Conservation (phyloP, 2,888 invertebrate genomes). For the Mamestra brassicae region DNA sequence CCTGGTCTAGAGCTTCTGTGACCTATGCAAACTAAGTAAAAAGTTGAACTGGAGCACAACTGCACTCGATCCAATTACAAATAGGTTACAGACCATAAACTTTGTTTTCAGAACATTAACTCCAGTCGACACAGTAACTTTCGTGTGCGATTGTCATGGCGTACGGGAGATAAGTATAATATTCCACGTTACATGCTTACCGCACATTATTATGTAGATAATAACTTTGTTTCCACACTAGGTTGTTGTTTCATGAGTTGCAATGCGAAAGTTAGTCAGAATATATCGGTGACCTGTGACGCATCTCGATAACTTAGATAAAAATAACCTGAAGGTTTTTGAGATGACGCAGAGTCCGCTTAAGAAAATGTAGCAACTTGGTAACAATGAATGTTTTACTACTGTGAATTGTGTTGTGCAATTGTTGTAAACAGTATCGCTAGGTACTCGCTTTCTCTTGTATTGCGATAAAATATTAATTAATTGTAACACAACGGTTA, state of each 20-base stretch:
- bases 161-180: conserved; percentile 47
- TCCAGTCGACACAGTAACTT: conserved; percentile 51
- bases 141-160: conserved; percentile 48
- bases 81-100: conserved; percentile 57
- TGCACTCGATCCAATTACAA: conserved; percentile 31
- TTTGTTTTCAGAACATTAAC: conserved; percentile 60
- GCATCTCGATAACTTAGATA: conserved; percentile 54
- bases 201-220: conserved; percentile 17
- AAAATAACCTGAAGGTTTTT: conserved; percentile 44
- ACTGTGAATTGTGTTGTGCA: conserved; percentile 1
- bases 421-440: conserved; percentile 36
- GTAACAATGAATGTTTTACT: conserved; percentile 33
- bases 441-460: conserved; percentile 27
- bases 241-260: conserved; percentile 29
- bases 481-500: conserved; percentile 19
- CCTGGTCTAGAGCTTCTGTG: neutral
- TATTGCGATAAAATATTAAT: conserved; percentile 40
- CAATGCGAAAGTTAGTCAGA: conserved; percentile 35
- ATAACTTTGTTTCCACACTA: conserved; percentile 35
- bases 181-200: conserved; percentile 27
- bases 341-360: conserved; percentile 30
- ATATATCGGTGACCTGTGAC: conserved; percentile 51
- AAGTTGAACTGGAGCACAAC: conserved; percentile 30
- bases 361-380: conserved; percentile 27
- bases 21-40: conserved; percentile 20